Conservation (phyloP, 2,113 vertebrate genomes). For the Rousettus leschenaultii region DNA sequence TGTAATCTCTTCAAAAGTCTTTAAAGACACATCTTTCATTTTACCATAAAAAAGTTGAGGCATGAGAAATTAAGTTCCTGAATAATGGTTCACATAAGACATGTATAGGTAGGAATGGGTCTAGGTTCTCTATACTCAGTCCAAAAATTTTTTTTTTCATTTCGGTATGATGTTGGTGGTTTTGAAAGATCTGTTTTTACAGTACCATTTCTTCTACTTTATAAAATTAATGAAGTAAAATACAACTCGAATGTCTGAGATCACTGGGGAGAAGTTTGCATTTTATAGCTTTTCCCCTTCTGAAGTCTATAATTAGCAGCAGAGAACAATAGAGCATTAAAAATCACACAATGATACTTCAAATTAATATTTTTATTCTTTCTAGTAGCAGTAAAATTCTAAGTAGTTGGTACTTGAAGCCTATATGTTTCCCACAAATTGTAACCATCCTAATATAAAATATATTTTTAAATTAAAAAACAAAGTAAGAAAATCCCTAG, state of each 20-base stretch:
- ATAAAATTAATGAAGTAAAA: constrained; percentile 14
- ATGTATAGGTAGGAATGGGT: not conserved
- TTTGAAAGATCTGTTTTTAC: not conserved
- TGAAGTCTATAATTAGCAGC: constrained; percentile 52
- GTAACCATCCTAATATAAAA: constrained; percentile 57
- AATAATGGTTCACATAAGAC: not conserved
- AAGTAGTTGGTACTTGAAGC: constrained; percentile 66
- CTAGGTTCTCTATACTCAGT: not conserved
- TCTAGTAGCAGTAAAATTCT: constrained; percentile 57
- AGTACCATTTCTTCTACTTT: not conserved
- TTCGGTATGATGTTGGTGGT: not conserved
- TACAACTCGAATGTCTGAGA: constrained; percentile 28
- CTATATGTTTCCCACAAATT: constrained; percentile 71
- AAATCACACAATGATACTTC: constrained; percentile 67
- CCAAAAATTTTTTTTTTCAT: not conserved
- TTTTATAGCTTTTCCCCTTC: not conserved
- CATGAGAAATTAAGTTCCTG: not conserved
- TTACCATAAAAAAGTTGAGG: not conserved
- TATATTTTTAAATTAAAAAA: constrained; percentile 62
- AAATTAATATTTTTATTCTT: constrained; percentile 73
- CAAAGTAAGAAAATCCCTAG: not conserved
- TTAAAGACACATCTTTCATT: not conserved
- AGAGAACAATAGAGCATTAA: constrained; percentile 73
- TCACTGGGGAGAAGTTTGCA: not conserved
- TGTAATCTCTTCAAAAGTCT: not conserved